Percentiles rank a stretch among this genome's conserved stretches.
Conservation (phyloP, 2,113 vertebrate species). For the Coryphaenoides rupestris region DNA sequence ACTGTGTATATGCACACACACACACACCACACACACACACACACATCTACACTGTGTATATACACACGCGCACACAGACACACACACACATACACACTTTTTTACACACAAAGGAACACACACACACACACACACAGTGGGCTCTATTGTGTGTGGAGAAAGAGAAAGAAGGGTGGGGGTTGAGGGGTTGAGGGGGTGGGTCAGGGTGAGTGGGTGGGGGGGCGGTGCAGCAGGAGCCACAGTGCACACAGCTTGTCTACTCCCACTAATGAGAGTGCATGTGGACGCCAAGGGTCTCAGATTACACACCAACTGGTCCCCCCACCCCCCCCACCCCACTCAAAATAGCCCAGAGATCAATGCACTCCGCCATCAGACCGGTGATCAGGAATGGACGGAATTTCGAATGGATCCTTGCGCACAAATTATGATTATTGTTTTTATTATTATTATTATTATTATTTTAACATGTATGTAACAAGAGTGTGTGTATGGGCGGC, state of each 20-base stretch:
- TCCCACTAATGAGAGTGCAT: constrained; percentile 13
- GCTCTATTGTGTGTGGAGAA: neutral
- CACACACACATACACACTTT: neutral
- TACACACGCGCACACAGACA: neutral
- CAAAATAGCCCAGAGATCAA: neutral
- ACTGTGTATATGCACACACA: too few species aligned
- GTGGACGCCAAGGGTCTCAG: constrained; percentile 26
- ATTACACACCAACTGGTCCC: constrained; percentile 42
- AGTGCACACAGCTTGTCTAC: neutral
- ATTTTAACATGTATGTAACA: too few species aligned
- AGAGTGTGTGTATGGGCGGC: too few species aligned
- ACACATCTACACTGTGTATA: too few species aligned
- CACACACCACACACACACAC: too few species aligned
- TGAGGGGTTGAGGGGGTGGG: too few species aligned
- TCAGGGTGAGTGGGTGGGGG: neutral
- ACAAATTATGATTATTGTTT: too few species aligned
- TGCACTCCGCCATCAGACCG: neutral
- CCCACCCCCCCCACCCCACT: constrained; percentile 4
- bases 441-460: too few species aligned
- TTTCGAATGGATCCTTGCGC: too few species aligned
- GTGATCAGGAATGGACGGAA: neutral
- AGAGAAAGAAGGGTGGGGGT: too few species aligned
- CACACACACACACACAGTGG: neutral
- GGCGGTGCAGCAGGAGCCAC: neutral
- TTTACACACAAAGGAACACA: too few species aligned